Evolutionary conservation across 2,888 invertebrate species (phyloP).

Genomic region (Arctia plantaginis): DNA sequence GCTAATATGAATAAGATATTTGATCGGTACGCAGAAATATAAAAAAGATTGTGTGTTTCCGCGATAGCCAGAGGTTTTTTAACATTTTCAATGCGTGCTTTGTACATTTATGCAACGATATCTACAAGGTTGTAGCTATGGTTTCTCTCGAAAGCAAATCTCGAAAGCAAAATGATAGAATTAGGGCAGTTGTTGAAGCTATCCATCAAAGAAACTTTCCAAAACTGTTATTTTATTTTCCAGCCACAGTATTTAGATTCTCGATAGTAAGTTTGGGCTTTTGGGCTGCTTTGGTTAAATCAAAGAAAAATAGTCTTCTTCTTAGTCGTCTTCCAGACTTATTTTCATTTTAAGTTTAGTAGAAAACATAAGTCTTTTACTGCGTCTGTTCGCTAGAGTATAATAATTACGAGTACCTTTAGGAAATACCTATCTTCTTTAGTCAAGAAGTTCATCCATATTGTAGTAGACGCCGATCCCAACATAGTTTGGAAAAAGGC

Average conservation of each 20-base stretch:
- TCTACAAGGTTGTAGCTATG: neutral
- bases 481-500: no score
- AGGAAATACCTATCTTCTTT: no score
- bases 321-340: no score
- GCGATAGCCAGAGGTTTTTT: neutral
- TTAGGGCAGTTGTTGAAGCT: neutral
- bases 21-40: neutral
- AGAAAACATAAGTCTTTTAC: no score
- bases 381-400: no score
- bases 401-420: no score
- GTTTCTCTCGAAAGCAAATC: neutral
- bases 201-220: neutral
- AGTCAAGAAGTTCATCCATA: no score
- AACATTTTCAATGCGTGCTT: neutral
- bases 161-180: neutral
- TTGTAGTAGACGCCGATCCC: no score
- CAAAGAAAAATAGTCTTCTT: no score
- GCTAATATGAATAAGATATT: slow-evolving; percentile 10
- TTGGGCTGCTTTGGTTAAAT: no score
- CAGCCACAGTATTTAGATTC: neutral
- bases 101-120: neutral
- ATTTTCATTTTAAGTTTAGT: no score
- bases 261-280: no score
- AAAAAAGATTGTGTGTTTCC: slow-evolving; percentile 4
- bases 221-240: neutral